Evolutionary conservation across 2,888 invertebrate genomes (phyloP), one percentile per base, ranked within the genome.

Genomic region (Stomorhina lunata): DNA sequence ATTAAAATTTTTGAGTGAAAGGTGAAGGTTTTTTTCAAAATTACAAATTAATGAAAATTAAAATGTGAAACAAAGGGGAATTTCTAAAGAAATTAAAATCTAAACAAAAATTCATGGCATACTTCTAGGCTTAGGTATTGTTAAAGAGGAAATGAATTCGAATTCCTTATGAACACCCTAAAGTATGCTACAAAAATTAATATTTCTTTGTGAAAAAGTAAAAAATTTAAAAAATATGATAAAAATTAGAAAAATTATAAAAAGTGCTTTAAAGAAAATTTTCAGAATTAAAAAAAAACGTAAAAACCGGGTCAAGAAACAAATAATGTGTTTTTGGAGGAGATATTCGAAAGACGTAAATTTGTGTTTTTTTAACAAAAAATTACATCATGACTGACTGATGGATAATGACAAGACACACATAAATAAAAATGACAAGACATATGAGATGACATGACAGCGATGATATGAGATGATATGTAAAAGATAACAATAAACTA

Each of bases 111-210:
- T n/a, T 15, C 12, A 17, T n/a, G 45, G 53, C 45, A 55, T 68
- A 75, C 34, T 80, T 75, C 65, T 37, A 55, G 80, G 34, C 43
- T 72, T 37, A 55, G 80, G 34, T 50, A 32, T 63, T 34, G 55
- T 45, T 6, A 53, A 66, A 59, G 4, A 6, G 29, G 27, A 27
- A 50, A 53, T 34, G 3, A 34, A 50, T 9, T 55, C 32, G 68
- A 34, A 55, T 50, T 32, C 10, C 40, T 27, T 17, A n/a, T 37
- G 10, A 72, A 53, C 63, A 55, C 12, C 63, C 17, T n/a, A 73
- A 80, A 73, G 61, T 75, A 75, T 61, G 45, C 43, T 59, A 40
- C 17, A 66, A 50, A 79, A 66, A 29, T 12, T 10, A 63, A 63
- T 10, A 75, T 29, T 10, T 10, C 1, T 48, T 48, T 32, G 25